Conservation (phyloP, 2,113 vertebrate genomes). For the Emydocephalus ijimae region DNA sequence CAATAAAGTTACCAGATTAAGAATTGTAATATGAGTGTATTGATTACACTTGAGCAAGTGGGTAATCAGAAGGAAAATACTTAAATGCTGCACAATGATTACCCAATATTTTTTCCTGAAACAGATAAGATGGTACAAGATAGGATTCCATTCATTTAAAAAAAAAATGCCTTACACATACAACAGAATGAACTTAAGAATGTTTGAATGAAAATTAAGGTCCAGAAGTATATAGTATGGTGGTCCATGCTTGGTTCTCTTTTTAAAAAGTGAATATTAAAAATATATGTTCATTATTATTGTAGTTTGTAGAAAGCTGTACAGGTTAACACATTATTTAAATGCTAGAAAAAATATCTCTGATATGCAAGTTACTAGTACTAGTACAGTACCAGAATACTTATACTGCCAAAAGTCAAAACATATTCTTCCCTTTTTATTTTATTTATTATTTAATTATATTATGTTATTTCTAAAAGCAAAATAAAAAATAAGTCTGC, state of each 20-base stretch:
- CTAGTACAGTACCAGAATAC: background rate
- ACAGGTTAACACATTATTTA: background rate
- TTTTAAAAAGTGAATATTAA: background rate
- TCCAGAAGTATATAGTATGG: background rate
- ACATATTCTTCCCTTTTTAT: background rate
- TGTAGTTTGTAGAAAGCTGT: background rate
- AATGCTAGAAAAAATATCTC: background rate
- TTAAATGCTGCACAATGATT: constrained; percentile 45
- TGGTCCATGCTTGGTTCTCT: background rate
- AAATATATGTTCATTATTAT: background rate
- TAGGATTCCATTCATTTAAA: background rate
- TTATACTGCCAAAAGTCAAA: background rate
- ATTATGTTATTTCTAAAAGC: background rate
- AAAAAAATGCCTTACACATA: background rate
- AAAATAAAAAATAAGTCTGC: background rate
- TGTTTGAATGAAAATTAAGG: background rate
- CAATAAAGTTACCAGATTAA: constrained; percentile 40
- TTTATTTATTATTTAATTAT: background rate
- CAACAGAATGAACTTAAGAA: background rate
- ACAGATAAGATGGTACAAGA: constrained; percentile 27
- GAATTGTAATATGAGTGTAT: constrained; percentile 32
- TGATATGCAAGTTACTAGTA: background rate
- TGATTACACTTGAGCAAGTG: constrained; percentile 55
- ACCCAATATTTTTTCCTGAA: constrained; percentile 36
- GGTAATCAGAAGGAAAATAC: constrained; percentile 55